Percentiles rank a stretch among this genome's conserved stretches.
These are phyloP conservation scores for Prunella strophiata DNA, from an alignment of 2,797 vertebrate species.

Conservation along the genomic window DNA sequence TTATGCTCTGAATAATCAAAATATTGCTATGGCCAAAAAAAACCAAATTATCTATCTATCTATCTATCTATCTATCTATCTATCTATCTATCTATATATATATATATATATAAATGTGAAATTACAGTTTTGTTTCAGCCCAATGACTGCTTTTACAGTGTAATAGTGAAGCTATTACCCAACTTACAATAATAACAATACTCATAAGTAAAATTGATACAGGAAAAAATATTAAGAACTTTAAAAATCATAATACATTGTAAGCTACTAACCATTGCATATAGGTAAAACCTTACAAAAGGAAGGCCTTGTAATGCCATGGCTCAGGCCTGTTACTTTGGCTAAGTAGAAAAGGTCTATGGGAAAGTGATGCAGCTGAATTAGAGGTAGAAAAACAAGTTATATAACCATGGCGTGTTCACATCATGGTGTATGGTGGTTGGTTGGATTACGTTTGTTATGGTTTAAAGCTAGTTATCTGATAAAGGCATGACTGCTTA, in stretches of 20 bases:
- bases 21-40: background rate
- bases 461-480: background rate
- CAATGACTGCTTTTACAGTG: background rate
- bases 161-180: background rate
- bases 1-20: background rate
- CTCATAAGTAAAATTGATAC: background rate
- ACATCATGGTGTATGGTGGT: rapidly evolving
- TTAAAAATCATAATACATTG: background rate
- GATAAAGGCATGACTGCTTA: background rate
- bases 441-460: background rate
- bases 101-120: background rate
- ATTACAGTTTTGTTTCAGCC: background rate
- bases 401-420: background rate
- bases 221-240: background rate
- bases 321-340: background rate
- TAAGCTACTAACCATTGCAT: background rate
- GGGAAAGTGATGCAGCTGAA: too few relatives aligned
- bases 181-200: background rate
- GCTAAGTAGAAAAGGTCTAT: background rate
- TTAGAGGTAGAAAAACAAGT: background rate
- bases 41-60: background rate
- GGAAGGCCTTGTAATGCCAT: background rate
- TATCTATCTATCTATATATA: too few relatives aligned
- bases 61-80: too few relatives aligned
- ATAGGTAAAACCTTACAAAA: background rate